A percentile compares a stretch with the other conserved stretches of the same genome.
Conservation (phyloP, 2,888 invertebrate genomes). For the Philonicus albiceps region DNA sequence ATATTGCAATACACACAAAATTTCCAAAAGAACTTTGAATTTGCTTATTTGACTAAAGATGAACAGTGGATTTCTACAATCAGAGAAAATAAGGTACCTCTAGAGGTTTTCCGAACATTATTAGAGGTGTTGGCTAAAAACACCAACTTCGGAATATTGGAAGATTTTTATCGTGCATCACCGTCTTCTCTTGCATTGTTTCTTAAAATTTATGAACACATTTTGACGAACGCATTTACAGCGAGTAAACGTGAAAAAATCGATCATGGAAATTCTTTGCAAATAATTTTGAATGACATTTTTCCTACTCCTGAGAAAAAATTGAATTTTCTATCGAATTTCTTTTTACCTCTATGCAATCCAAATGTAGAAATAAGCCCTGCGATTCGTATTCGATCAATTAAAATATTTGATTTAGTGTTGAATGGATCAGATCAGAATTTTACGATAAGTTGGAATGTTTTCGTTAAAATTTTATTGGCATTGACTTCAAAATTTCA, state of each 20-base stretch:
- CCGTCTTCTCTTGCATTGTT: constrained; percentile 47
- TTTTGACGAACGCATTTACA: constrained; percentile 51
- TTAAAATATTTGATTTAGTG: constrained; percentile 58
- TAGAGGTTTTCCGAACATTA: constrained; percentile 68
- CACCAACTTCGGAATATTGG: constrained; percentile 60
- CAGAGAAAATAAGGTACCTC: constrained; percentile 65
- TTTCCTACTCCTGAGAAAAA: constrained; percentile 64
- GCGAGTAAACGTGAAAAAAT: constrained; percentile 47
- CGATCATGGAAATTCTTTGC: constrained; percentile 55
- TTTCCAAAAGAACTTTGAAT: constrained; percentile 51
- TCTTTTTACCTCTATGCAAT: constrained; percentile 61
- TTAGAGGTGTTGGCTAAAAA: constrained; percentile 65
- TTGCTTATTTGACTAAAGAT: constrained; percentile 48
- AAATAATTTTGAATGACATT: constrained; percentile 64
- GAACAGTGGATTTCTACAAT: constrained; percentile 60
- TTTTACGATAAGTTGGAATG: constrained; percentile 49
- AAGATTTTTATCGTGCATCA: constrained; percentile 22
- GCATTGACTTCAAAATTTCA: constrained; percentile 68
- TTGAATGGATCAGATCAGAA: constrained; percentile 49
- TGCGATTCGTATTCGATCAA: constrained; percentile 66
- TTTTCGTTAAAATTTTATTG: constrained; percentile 59
- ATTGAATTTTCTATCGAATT: constrained; percentile 68
- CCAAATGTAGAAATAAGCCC: constrained; percentile 58
- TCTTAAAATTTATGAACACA: constrained; percentile 53
- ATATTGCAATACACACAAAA: constrained; percentile 52